A percentile compares a stretch with the other conserved stretches of the same genome.
Evolutionary conservation across 2,797 vertebrate species (phyloP).

Genomic region (Typhlichthys subterraneus): DNA sequence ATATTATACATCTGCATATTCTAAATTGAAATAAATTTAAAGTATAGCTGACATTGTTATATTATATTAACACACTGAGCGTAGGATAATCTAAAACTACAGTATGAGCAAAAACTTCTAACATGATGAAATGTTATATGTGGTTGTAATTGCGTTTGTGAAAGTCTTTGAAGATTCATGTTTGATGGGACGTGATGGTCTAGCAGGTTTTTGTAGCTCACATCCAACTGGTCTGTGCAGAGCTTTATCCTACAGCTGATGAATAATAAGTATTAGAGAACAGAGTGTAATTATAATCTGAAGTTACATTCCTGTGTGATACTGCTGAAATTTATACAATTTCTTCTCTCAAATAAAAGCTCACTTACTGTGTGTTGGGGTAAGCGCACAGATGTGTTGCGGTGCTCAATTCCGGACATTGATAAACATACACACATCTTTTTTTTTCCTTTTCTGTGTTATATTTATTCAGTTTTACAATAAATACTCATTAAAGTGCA

Average conservation of each 20-base stretch:
- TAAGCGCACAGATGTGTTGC: not conserved
- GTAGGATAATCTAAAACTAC: not conserved
- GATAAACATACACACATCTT: constrained; percentile 1
- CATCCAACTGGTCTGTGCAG: not conserved
- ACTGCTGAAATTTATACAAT: constrained; percentile 11
- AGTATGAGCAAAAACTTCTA: not conserved
- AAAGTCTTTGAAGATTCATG: constrained; percentile 8
- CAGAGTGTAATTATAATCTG: constrained; percentile 11
- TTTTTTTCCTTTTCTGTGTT: constrained; percentile 35
- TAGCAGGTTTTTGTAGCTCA: constrained; percentile 14
- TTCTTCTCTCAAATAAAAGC: constrained; percentile 4
- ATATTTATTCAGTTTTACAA: constrained; percentile 72
- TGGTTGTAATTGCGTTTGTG: constrained; percentile 1
- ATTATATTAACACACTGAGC: constrained; percentile 11
- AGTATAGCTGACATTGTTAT: no score
- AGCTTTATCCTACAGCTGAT: constrained; percentile 18
- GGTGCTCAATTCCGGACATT: no score
- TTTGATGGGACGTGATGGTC: constrained; percentile 15
- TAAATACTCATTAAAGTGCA: constrained; percentile 84
- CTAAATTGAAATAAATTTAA: not conserved
- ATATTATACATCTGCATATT: constrained; percentile 7
- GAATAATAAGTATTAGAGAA: constrained; percentile 28
- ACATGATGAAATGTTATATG: not conserved
- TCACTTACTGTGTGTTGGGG: not conserved
- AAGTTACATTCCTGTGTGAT: constrained; percentile 24